Conservation (phyloP, 2,888 invertebrate species). For the Lepidochitona cinerea region DNA sequence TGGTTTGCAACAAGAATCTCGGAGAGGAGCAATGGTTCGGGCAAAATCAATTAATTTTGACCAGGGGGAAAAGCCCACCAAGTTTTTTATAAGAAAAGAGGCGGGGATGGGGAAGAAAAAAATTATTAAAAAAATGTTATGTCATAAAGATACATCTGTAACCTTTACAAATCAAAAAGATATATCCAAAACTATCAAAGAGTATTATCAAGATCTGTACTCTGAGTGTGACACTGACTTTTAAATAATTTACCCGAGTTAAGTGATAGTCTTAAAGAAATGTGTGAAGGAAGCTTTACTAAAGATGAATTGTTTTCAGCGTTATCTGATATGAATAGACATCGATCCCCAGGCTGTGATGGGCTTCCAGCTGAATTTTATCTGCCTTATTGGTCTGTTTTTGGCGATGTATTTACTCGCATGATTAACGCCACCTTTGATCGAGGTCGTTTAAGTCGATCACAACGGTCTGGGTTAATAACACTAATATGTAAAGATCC, state of each 20-base stretch:
- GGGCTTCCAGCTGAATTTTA: not conserved
- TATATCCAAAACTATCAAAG: not conserved
- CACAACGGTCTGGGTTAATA: too few relatives aligned
- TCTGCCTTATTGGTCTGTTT: not conserved
- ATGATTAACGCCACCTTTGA: too few relatives aligned
- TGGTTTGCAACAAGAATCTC: not conserved
- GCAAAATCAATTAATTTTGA: not conserved
- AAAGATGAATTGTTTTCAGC: not conserved
- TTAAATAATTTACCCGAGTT: not conserved
- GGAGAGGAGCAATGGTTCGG: not conserved
- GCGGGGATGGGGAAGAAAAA: not conserved
- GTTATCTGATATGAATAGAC: not conserved
- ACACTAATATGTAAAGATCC: too few relatives aligned
- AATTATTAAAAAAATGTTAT: not conserved
- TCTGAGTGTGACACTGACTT: not conserved
- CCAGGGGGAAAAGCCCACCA: not conserved
- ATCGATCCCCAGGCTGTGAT: not conserved
- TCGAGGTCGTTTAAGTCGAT: too few relatives aligned
- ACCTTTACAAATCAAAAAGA: not conserved
- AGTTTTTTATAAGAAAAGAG: not conserved
- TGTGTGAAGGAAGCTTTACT: not conserved
- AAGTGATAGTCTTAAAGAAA: not conserved
- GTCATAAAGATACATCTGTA: not conserved
- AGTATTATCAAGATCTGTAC: not conserved
- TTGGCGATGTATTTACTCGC: too few relatives aligned